Evolutionary conservation across 2,113 vertebrate genomes (phyloP), one percentile per base, ranked within the genome.

Genomic region (Neotragus pygmaeus): DNA sequence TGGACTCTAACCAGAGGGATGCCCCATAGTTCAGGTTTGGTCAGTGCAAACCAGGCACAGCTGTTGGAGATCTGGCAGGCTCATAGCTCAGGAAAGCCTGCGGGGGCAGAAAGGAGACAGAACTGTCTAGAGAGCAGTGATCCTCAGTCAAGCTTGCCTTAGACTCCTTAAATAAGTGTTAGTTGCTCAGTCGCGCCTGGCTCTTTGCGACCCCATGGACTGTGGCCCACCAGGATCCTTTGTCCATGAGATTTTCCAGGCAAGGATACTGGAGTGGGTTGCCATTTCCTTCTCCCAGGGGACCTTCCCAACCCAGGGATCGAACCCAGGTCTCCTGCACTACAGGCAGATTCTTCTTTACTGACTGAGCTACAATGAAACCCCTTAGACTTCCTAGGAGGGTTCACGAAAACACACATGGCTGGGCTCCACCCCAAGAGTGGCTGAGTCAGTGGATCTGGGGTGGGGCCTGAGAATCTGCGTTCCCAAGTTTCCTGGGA

Each of bases 71-170:
- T 39, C 12, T n/a, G 77, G 8, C 47, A 73, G 39, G 28, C 55
- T 80, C 51, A 0, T 1, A 25, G 58, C 43, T n/a, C 9, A 15
- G 47, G 53, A 43, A 92, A n/a, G 51, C 30, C 45, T 28, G n/a
- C 21, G 13, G 47, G 12, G 4, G 30, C 83, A 39, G 82, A 51
- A n/a, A 27, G 49, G 51, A 39, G 11, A n/a, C 43, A 55, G 45
- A 36, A 3, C 4, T 11, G 11, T 64, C 70, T 15, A 23, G 39
- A 77, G 27, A 47, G 43, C 58, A 25, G 10, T 2, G 47, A 51
- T 55, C 19, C 75, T 55, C 75, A 10, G 9, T 12, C 0, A 2
- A 77, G 78, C 47, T 1, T 2, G 9, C 30, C 0, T 55, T 14
- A 53, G 49, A 17, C n/a, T 33, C 36, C n/a, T 6, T 30, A 60